Base-by-base conservation (phyloP, 2,888 invertebrate genomes). In the Andrena hattorfiana region DNA sequence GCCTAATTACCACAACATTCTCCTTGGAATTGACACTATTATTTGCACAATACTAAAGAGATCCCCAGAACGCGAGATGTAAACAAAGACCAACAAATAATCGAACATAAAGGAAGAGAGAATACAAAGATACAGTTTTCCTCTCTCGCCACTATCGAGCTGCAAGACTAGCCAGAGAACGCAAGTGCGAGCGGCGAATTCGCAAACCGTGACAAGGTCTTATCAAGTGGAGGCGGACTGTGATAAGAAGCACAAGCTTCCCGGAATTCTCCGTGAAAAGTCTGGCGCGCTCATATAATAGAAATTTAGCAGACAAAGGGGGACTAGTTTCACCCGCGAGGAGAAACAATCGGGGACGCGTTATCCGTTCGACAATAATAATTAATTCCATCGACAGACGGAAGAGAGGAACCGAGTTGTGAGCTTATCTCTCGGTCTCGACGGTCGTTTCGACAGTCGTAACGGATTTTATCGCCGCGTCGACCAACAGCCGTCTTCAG, bases 161-260 rank as follows among this genome's bases (percentile, higher is more conserved):
- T 26, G 23, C 20, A 28, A 70, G 32, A 28, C 67, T 48, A 23
- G 2, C 16, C 59, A 28, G 30, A 62, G 68, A 87, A 63, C 54
- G 51, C 28, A 26, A 56, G 26, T 63, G 23, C 54, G 28, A 59
- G 20, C 56, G 49, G 49, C 30, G 62, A 70, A 73, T 77, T 77
- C 56, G 78, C 66, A 30, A 86, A 62, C 16, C 70, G 59, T 64
- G 49, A 56, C 71, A 75, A 74, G 56, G 68, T 35, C 70, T 84
- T 87, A 87, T 87, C 87, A 42, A 69, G 51, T 76, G 84, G 80
- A 84, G 71, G 80, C 84, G 71, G 78, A 20, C 64, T 10, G 28
- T 32, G 87, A 87, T 87, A 87, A 85, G 62, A 10, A 64, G 51
- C 62, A 48, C 75, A 59, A 42, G 76, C 59, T 85, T 87, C 85